Percentiles rank a stretch among this genome's conserved stretches.
Evolutionary conservation across 2,888 invertebrate genomes (phyloP).

Genomic region (Julus scandinavius): DNA sequence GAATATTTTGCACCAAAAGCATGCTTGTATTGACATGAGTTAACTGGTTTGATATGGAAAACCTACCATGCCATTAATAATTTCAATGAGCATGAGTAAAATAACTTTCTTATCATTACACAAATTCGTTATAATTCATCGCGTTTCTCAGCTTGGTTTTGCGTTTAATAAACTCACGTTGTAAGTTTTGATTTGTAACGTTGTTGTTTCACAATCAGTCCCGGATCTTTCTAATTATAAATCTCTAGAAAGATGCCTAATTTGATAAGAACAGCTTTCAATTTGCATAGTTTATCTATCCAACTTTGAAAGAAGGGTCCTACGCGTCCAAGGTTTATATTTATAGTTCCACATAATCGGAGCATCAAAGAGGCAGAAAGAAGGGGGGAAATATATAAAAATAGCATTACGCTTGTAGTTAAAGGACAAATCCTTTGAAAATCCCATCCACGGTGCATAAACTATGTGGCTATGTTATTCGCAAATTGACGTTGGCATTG

Average conservation of each 20-base stretch:
- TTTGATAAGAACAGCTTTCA: neutral
- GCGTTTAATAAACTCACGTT: no score
- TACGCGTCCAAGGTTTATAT: neutral
- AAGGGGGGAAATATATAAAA: constrained; percentile 13
- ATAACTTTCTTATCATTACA: no score
- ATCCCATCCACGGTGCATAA: neutral
- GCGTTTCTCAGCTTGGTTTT: no score
- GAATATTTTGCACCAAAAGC: no score
- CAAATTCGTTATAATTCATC: no score
- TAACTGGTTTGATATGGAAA: no score
- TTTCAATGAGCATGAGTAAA: no score
- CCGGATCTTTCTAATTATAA: neutral
- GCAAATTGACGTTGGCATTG: constrained; percentile 12
- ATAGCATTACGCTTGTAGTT: neutral
- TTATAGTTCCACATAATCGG: constrained; percentile 1
- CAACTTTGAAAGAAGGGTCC: neutral
- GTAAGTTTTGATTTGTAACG: no score
- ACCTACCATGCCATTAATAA: no score
- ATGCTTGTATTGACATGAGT: no score
- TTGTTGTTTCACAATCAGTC: neutral
- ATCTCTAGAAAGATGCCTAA: neutral
- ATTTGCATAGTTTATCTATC: neutral
- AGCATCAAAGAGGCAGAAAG: neutral
- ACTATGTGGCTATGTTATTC: neutral
- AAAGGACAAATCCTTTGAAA: neutral